Base-by-base conservation (phyloP, 2,113 vertebrate genomes). In the Odontesthes bonariensis region DNA sequence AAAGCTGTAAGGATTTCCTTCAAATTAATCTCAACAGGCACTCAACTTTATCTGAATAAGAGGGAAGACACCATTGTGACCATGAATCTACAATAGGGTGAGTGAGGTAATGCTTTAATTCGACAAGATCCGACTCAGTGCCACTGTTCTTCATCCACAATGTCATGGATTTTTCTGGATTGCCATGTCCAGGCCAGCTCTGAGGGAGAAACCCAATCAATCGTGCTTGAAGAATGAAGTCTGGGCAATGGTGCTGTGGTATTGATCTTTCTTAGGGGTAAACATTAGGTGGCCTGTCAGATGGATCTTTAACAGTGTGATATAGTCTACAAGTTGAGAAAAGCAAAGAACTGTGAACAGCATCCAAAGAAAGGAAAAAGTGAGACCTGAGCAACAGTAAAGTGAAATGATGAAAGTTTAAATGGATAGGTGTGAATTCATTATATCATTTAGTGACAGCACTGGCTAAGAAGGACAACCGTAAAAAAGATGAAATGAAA, bases 141-240 rank as follows among this genome's bases (percentile, higher is more conserved):
- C 78, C 38, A 32, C 58, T 13, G 17, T 62, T 75, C 54, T 79
- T 38, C 23, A 14, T 72, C 69, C 74, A 57, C 60, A 38, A 20
- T 68, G 58, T 73, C 58, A 59, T 58, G 59, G 68, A 76, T 82
- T 58, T 70, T 60, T 85, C 69, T 86, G 70, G 53, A 69, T 83
- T 59, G 38, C n/a, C n/a, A 6, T 64, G 74, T 73, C 23, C 62
- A 5, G 16, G n/a, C 55, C 40, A 31, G 70, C 49, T 75, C 51
- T 67, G 35, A 53, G 52, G 60, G 64, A 49, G 70, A 73, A 83
- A 82, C 46, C 12, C 74, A 81, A 91, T 83, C 88, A 91, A 86
- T 86, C 75, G 74, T 22, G 42, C 72, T 75, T 86, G 69, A 86
- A 70, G 64, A 84, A 87, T 86, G 76, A 89, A 78, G 81, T 78